Evolutionary conservation across 2,888 invertebrate species (phyloP).

Genomic region (Tortricodes alternella): DNA sequence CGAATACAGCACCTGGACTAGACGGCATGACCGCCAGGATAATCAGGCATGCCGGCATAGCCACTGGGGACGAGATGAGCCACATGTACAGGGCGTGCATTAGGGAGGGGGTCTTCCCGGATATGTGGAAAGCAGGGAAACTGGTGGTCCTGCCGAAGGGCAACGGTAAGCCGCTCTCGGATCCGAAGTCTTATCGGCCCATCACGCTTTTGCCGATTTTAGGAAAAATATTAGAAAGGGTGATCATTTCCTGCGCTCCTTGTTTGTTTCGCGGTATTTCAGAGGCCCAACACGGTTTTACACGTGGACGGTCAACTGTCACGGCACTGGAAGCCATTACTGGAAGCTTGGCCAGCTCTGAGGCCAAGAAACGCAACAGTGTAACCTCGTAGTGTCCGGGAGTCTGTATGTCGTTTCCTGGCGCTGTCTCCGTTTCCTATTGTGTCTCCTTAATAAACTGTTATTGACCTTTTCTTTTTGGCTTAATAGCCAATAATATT

Average conservation of each 20-base stretch:
- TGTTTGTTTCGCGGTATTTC: constrained; percentile 23
- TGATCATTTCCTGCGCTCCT: constrained; percentile 36
- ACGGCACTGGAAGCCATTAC: constrained; percentile 34
- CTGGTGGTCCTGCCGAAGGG: constrained; percentile 40
- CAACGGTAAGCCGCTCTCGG: constrained; percentile 34
- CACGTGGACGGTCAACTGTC: constrained; percentile 37
- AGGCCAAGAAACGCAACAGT: too few relatives aligned
- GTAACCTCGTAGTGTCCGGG: too few relatives aligned
- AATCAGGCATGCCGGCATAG: constrained; percentile 32
- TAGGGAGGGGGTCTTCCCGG: constrained; percentile 36
- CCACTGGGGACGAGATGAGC: constrained; percentile 26
- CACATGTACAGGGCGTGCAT: constrained; percentile 32
- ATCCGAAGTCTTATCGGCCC: constrained; percentile 42
- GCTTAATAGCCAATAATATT: too few relatives aligned
- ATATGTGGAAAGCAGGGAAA: constrained; percentile 39
- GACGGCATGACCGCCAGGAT: constrained; percentile 41
- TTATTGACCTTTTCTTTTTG: too few relatives aligned
- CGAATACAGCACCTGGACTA: constrained; percentile 42
- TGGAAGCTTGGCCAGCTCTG: too few relatives aligned
- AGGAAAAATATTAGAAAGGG: constrained; percentile 45
- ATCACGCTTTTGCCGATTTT: constrained; percentile 42
- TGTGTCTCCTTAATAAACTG: too few relatives aligned
- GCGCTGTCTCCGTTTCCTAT: too few relatives aligned
- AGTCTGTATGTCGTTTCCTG: too few relatives aligned
- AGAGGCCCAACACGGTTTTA: constrained; percentile 43